These are phyloP conservation scores for Halcyon leucocephala DNA, from an alignment of 2,797 vertebrate species.

Conservation along the genomic window DNA sequence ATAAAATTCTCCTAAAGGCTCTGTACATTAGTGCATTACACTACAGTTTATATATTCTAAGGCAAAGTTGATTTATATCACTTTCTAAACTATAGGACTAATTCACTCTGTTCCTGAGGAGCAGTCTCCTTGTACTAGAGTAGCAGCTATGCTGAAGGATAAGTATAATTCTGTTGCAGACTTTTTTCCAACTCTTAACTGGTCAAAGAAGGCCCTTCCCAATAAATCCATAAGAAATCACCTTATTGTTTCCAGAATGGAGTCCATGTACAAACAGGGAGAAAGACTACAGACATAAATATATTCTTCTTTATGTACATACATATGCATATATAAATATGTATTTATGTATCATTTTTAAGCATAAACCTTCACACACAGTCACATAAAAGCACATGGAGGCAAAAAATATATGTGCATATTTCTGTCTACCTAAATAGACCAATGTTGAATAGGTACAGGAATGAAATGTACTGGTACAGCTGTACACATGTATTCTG, in stretches of 20 bases:
- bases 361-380: background rate
- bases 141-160: background rate
- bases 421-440: background rate
- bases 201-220: background rate
- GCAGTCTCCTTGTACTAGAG: background rate
- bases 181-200: background rate
- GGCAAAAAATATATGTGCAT: background rate
- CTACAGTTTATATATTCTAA: background rate
- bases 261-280: background rate
- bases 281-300: background rate
- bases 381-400: background rate
- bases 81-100: background rate
- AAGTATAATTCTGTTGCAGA: background rate
- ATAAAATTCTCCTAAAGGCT: background rate
- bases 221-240: background rate
- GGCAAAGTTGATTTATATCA: background rate
- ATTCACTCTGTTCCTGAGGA: background rate
- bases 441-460: background rate
- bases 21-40: background rate
- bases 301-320: background rate
- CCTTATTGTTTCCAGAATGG: background rate
- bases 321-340: background rate
- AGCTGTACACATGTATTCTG: background rate
- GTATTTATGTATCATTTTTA: background rate
- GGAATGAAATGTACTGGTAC: background rate